Evolutionary conservation across 2,888 invertebrate species (phyloP), one percentile per base, ranked within the genome.

Genomic region (Acanthoscelides obtectus): DNA sequence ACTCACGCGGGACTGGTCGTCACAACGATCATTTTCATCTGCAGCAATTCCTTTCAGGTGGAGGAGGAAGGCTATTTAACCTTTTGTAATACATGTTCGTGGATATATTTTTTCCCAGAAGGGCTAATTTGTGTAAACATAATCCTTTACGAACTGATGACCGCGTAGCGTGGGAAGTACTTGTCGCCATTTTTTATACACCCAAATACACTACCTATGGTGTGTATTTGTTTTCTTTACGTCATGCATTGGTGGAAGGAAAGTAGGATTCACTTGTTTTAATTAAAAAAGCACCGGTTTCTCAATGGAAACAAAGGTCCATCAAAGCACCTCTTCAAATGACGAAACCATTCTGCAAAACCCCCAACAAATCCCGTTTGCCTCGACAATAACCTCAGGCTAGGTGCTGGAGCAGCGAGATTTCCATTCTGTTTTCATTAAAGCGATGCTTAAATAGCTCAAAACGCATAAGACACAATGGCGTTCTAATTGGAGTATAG

Each of bases 391-490:
- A 20, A 4, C 66, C 22, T 22, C 66, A 66, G 22, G 22, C 21
- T 66, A 66, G 66, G 66, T 66, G 22, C 21, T 66, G 66, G 17
- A 20, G 22, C 66, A 20, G 22, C 20, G 22, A 20, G 22, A 2
- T 66, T 21, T 66, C 66, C 66, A 66, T 66, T 20, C 66, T 66
- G 8, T 68, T 71, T 72, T 76, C 75, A 72, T 76, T 75, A 74
- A 72, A 73, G 68, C 72, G 70, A 69, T 70, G 70, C 72, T 71
- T 74, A 73, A 75, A 76, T 72, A 70, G 75, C 72, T 76, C 72
- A 74, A 74, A 75, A 78, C 80, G 79, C 77, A 79, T 79, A 79
- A 74, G 20, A 77, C 73, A 77, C 77, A 76, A 76, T 74, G 73
- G 75, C 74, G 71, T 74, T 76, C 77, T 77, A 77, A 78, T 78